phyloP scores from a whole-genome alignment of 1,140 invertebrate species.

The Tetranychus urticae region DNA sequence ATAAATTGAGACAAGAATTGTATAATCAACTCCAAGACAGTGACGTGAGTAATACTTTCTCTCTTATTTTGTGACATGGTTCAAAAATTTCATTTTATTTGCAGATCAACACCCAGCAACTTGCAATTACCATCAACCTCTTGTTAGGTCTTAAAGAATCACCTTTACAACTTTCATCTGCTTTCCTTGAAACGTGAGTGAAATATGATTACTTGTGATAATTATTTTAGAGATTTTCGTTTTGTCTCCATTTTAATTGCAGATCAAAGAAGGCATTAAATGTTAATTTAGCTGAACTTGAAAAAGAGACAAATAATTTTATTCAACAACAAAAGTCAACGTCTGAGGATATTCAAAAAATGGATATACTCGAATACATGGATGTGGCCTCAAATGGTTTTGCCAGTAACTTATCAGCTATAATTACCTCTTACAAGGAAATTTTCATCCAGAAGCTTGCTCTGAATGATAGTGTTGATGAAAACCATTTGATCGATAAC shows the following conservation, averaged over 20 bases:
- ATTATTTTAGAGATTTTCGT: background rate
- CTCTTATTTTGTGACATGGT: too few relatives aligned
- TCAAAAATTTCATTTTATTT: conserved; percentile 8
- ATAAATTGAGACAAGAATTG: conserved; percentile 46
- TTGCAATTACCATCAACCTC: conserved; percentile 54
- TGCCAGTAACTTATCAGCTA: conserved; percentile 53
- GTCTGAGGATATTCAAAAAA: background rate
- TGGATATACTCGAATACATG: conserved; percentile 78
- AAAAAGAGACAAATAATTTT: background rate
- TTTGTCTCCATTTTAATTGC: background rate
- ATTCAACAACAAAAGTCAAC: background rate
- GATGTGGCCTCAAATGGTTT: conserved; percentile 80
- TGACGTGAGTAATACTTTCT: background rate
- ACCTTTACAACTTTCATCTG: conserved; percentile 42
- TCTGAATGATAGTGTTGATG: conserved; percentile 24
- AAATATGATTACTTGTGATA: too few relatives aligned
- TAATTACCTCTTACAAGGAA: conserved; percentile 75
- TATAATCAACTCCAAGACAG: conserved; percentile 31
- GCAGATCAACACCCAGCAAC: conserved; percentile 49
- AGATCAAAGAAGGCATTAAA: background rate
- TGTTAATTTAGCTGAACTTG: background rate
- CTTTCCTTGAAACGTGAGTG: background rate
- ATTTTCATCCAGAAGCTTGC: conserved; percentile 37
- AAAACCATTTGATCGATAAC: conserved; percentile 31
- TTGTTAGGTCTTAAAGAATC: conserved; percentile 67